A percentile compares a stretch with the other conserved stretches of the same genome.
Evolutionary conservation across 2,888 invertebrate genomes (phyloP).

Genomic region (Craniophora ligustri): DNA sequence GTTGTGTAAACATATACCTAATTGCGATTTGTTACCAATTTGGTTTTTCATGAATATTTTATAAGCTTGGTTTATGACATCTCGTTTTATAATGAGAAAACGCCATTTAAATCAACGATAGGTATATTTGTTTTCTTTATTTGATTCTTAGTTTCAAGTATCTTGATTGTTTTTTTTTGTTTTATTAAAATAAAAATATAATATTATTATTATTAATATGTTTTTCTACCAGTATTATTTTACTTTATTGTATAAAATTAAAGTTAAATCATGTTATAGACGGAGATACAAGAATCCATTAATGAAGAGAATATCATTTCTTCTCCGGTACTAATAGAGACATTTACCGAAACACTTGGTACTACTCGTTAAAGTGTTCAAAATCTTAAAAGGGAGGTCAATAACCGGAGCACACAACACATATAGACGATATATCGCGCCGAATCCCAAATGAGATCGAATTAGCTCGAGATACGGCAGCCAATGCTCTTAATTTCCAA

Average conservation of each 20-base stretch:
- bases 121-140: constrained; percentile 15
- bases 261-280: not conserved
- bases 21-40: constrained; percentile 76
- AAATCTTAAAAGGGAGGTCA: constrained; percentile 69
- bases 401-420: constrained; percentile 75
- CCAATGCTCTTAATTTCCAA: constrained; percentile 78
- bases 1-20: constrained; percentile 74
- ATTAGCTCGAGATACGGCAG: constrained; percentile 77
- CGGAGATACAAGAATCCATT: not conserved
- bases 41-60: constrained; percentile 69
- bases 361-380: constrained; percentile 80
- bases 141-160: constrained; percentile 1
- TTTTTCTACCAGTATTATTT: too few relatives aligned
- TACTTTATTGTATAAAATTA: too few relatives aligned
- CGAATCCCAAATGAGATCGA: constrained; percentile 79
- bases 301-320: constrained; percentile 24
- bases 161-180: constrained; percentile 2
- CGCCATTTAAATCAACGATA: constrained; percentile 39
- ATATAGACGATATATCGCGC: constrained; percentile 65
- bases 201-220: too few relatives aligned
- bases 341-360: constrained; percentile 75
- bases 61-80: constrained; percentile 57
- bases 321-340: constrained; percentile 65
- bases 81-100: constrained; percentile 50
- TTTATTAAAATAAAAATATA: too few relatives aligned